Percentiles rank a stretch among this genome's conserved stretches.
Conservation (phyloP, 2,797 vertebrate genomes). For the Melanotaenia boesemani region DNA sequence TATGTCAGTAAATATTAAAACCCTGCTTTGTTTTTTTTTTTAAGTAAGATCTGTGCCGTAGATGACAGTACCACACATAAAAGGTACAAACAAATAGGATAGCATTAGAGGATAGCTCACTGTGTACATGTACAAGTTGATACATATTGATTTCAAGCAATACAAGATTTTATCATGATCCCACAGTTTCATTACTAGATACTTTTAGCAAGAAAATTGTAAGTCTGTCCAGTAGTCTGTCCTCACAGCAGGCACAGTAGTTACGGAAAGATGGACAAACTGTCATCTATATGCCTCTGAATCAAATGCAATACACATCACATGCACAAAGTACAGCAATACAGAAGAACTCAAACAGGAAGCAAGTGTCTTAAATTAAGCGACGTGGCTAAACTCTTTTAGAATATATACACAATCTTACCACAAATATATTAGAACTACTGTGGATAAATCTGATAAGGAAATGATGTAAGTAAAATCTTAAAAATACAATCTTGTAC, state of each 20-base stretch:
- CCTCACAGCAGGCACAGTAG: conserved; percentile 66
- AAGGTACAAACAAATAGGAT: conserved; percentile 49
- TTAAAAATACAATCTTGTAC: conserved; percentile 83
- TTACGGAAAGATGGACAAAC: conserved; percentile 59
- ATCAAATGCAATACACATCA: conserved; percentile 76
- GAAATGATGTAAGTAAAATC: conserved; percentile 61
- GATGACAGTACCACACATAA: conserved; percentile 39
- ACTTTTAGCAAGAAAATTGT: conserved; percentile 33
- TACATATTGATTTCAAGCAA: conserved; percentile 72
- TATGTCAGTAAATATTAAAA: conserved; percentile 50
- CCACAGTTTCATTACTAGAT: conserved; percentile 47
- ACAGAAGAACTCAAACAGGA: conserved; percentile 56
- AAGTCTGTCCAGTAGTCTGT: conserved; percentile 68
- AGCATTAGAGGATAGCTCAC: conserved; percentile 53
- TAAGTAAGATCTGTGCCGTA: conserved; percentile 51
- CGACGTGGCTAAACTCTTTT: conserved; percentile 65
- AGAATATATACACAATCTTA: conserved; percentile 78
- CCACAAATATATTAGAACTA: conserved; percentile 79
- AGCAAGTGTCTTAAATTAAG: conserved; percentile 79
- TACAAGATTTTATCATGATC: conserved; percentile 54
- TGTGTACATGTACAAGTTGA: conserved; percentile 66
- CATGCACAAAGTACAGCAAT: conserved; percentile 80
- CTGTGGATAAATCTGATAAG: conserved; percentile 64
- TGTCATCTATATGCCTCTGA: conserved; percentile 69
- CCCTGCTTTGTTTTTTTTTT: conserved; percentile 28